Evolutionary conservation across 1,140 invertebrate genomes (phyloP).

Genomic region (Battus philenor): DNA sequence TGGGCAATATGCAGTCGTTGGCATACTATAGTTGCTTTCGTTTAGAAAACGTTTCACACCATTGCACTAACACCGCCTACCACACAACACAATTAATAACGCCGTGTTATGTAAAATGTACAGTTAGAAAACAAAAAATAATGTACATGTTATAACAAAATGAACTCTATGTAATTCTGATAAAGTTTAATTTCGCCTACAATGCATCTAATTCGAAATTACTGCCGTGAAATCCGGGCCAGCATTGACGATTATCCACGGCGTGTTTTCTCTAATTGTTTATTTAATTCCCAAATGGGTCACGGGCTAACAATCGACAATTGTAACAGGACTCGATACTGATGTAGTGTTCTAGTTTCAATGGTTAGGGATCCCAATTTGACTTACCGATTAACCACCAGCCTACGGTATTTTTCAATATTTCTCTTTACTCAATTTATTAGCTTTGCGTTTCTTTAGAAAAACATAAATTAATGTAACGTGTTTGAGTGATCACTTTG

Average conservation of each 20-base stretch:
- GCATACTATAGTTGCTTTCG: too few species aligned
- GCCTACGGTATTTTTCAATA: too few species aligned
- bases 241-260: conserved; percentile 9
- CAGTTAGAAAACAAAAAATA: background rate
- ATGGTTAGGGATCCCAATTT: too few species aligned
- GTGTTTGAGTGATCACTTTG: too few species aligned
- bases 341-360: background rate
- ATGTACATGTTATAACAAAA: background rate
- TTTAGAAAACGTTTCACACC: background rate
- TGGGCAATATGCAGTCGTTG: too few species aligned
- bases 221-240: conserved; percentile 7
- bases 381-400: too few species aligned
- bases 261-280: conserved; percentile 10
- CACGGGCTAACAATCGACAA: background rate
- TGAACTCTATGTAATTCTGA: background rate
- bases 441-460: too few species aligned
- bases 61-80: background rate
- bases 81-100: conserved; percentile 1
- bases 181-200: background rate
- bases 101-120: conserved; percentile 5
- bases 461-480: too few species aligned
- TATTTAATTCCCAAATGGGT: conserved; percentile 5
- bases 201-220: background rate
- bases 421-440: too few species aligned
- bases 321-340: background rate